phyloP scores from a whole-genome alignment of 2,797 vertebrate species.

The Gallinago nigripennis region DNA sequence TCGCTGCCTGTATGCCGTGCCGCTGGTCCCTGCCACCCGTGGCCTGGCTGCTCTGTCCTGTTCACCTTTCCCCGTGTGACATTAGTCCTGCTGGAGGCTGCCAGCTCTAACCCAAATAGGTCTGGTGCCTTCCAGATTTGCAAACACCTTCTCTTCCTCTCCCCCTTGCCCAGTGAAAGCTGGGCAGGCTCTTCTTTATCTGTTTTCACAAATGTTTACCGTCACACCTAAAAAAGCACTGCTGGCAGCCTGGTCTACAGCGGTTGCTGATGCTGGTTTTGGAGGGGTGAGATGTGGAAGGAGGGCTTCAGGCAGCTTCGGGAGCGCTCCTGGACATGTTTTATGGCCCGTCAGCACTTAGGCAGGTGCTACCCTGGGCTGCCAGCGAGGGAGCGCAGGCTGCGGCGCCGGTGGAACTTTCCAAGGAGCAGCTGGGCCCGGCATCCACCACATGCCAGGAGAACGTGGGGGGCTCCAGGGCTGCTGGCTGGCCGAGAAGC shows the following conservation, averaged over 20 bases:
- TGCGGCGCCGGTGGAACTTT: not conserved
- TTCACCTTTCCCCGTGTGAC: not conserved
- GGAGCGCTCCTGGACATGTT: not conserved
- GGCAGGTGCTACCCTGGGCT: slow-evolving; percentile 1
- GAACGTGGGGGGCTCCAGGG: not conserved
- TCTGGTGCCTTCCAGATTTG: not conserved
- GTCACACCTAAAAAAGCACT: not conserved
- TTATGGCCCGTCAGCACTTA: not conserved
- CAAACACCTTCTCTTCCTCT: not conserved
- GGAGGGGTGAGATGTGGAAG: not conserved
- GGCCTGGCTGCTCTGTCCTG: not conserved
- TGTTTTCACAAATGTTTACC: not conserved
- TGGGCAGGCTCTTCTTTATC: not conserved
- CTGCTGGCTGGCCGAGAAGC: not conserved
- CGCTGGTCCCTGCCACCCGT: not conserved
- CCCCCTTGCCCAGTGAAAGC: not conserved
- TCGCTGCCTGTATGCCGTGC: not conserved
- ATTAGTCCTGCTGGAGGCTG: not conserved
- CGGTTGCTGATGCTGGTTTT: not conserved
- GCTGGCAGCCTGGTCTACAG: not conserved
- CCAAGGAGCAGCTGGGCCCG: not conserved
- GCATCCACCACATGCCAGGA: fast-evolving
- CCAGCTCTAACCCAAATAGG: not conserved
- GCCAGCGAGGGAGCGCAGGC: fast-evolving
- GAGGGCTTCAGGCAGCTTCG: not conserved